Percentiles rank a stretch among this genome's conserved stretches.
Evolutionary conservation across 2,888 invertebrate genomes (phyloP).

Genomic region (Tenodera sinensis): DNA sequence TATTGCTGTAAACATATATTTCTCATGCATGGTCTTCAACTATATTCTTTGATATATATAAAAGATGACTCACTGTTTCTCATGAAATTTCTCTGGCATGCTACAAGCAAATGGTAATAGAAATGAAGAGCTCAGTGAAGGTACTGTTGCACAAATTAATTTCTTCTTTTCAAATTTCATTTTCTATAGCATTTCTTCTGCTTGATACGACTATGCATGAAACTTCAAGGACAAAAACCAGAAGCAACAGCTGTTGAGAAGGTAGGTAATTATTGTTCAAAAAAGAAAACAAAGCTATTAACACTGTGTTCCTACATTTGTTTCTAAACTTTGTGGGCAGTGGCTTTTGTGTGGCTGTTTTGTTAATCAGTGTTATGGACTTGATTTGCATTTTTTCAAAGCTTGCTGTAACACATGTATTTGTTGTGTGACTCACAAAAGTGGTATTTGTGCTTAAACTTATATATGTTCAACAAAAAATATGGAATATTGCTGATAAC

Average conservation of each 20-base stretch:
- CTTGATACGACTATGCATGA: conserved; percentile 1
- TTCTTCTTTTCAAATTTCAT: not conserved
- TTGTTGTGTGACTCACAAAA: not conserved
- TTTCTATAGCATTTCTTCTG: not conserved
- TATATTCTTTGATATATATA: no score
- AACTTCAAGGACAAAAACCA: not conserved
- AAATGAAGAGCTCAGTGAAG: not conserved
- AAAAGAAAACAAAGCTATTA: not conserved
- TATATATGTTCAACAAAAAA: not conserved
- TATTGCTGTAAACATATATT: no score
- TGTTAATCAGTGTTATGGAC: not conserved
- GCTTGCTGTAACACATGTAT: not conserved
- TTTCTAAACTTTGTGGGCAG: not conserved
- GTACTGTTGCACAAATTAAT: not conserved
- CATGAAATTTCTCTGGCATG: no score
- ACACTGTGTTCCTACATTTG: not conserved
- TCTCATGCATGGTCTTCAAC: no score
- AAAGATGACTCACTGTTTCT: no score
- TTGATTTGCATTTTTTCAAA: not conserved
- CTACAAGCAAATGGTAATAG: no score
- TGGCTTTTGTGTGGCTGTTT: not conserved
- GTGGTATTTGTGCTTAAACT: not conserved
- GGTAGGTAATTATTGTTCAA: not conserved
- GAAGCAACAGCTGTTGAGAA: not conserved
- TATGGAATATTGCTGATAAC: no score